Base-by-base conservation (phyloP, 2,797 vertebrate genomes). In the Eulemur albifrons region DNA sequence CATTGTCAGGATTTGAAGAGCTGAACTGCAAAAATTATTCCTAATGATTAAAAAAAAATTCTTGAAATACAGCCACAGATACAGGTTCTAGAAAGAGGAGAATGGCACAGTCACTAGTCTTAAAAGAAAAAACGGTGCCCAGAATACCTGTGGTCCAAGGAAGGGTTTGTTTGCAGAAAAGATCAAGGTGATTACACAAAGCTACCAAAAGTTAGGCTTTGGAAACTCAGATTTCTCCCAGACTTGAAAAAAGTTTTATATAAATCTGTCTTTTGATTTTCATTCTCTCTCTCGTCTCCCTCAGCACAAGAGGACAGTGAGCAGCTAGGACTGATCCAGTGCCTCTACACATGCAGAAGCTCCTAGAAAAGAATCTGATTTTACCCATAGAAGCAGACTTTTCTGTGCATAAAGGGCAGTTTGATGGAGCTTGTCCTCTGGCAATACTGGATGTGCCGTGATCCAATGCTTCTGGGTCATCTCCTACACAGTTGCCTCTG, bases 1-100 rank as follows among this genome's bases (percentile, higher is more conserved):
- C 67, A 8, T 27, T 30, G 73, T 90, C 77, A 76, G 32, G 50
- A 27, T 97, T 79, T 69, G 82, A 96, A 94, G 91, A 94, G 79
- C 9, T 45, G 27, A 90, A 63, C 75, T 48, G 30, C 65, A 84
- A 95, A 92, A 92, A 97, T 87, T 94, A 97, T 95, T 91, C 57
- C 25, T 97, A 84, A 81, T 65, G 76, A 96, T 96, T 72, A 48
- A 80, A 75, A 87, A 90, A 65, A 23, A 57, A 27, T 23, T n/a
- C 35, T 69, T 67, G 38, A 96, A 91, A 61, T 76, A 27, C 0
- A 35, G 59, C 72, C 57, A 81, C 32, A 77, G 38, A 27, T 38
- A 35, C 11, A 61, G 59, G 80, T 89, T 94, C 73, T 73, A 93
- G 82, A 67, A 96, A 87, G 75, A 94, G 32, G 50, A 48, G 59